phyloP scores from a whole-genome alignment of 2,888 invertebrate genomes.

The Epiperipatus broadwayi region DNA sequence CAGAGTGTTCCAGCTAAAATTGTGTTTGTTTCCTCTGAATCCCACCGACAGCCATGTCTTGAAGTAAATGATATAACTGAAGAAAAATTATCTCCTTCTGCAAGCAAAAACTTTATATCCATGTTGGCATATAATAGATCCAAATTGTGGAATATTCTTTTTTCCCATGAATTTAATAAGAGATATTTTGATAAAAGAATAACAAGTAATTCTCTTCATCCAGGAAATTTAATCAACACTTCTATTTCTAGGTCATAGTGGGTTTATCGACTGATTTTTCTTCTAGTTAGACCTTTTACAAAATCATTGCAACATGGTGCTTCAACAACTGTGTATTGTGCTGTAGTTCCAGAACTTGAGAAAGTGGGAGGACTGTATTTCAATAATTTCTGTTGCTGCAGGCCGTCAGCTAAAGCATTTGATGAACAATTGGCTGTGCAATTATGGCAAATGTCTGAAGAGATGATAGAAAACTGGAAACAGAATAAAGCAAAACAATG shows the following conservation, averaged over 20 bases:
- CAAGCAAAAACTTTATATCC: conserved; percentile 45
- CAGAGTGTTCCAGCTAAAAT: conserved; percentile 46
- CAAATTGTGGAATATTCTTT: conserved; percentile 68
- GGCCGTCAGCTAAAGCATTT: conserved; percentile 46
- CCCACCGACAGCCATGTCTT: conserved; percentile 57
- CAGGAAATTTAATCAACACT: conserved; percentile 74
- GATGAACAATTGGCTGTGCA: conserved; percentile 45
- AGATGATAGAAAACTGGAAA: conserved; percentile 37
- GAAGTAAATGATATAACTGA: conserved; percentile 27
- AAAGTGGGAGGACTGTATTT: conserved; percentile 75
- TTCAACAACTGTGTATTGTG: conserved; percentile 68
- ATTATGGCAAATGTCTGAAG: conserved; percentile 55
- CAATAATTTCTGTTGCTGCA: conserved; percentile 78
- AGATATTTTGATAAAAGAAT: conserved; percentile 48
- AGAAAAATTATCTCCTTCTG: conserved; percentile 43
- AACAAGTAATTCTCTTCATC: conserved; percentile 59
- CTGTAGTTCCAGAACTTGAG: conserved; percentile 58
- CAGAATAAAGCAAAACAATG: not conserved
- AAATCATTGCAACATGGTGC: conserved; percentile 91
- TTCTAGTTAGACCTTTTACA: conserved; percentile 72
- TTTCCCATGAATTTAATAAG: conserved; percentile 52
- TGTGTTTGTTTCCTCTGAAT: conserved; percentile 68
- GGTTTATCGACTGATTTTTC: conserved; percentile 54
- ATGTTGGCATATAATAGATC: conserved; percentile 77
- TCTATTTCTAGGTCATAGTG: conserved; percentile 61